Evolutionary conservation across 1,140 invertebrate species (phyloP).

Genomic region (Drosophila virilis): DNA sequence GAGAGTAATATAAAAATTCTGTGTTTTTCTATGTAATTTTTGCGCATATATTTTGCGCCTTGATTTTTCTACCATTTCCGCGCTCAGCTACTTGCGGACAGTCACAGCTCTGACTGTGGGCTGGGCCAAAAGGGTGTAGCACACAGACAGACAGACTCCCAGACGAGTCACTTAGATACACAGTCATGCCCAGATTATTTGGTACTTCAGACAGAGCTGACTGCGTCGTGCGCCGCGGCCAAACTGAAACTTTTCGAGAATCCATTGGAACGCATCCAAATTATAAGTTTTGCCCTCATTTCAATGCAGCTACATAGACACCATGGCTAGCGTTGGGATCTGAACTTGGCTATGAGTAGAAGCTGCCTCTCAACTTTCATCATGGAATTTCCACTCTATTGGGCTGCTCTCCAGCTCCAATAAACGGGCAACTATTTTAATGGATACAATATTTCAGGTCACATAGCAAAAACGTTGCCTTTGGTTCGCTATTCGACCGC

Average conservation of each 20-base stretch:
- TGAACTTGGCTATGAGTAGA: background rate
- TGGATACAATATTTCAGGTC: constrained; percentile 47
- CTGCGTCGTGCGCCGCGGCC: background rate
- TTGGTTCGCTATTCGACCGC: background rate
- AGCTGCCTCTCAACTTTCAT: constrained; percentile 5
- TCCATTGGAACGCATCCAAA: constrained; percentile 71
- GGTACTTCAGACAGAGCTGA: constrained; percentile 34
- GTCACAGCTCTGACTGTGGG: constrained; percentile 1
- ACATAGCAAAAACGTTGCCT: constrained; percentile 9
- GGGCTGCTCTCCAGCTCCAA: constrained; percentile 1
- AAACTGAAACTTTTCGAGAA: constrained; percentile 37
- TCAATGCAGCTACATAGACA: constrained; percentile 58
- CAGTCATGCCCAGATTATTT: constrained; percentile 42
- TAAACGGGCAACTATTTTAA: constrained; percentile 41
- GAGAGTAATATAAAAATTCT: constrained; percentile 30
- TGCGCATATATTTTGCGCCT: constrained; percentile 59
- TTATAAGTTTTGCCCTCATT: constrained; percentile 74
- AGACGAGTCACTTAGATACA: constrained; percentile 42
- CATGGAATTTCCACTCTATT: constrained; percentile 30
- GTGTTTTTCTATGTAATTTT: constrained; percentile 58
- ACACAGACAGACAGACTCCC: constrained; percentile 39
- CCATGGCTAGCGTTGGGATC: constrained; percentile 1
- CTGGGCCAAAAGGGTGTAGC: constrained; percentile 12
- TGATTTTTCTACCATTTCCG: constrained; percentile 38
- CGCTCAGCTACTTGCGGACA: constrained; percentile 8